Conservation (phyloP, 2,888 invertebrate genomes). For the Unio pictorum region DNA sequence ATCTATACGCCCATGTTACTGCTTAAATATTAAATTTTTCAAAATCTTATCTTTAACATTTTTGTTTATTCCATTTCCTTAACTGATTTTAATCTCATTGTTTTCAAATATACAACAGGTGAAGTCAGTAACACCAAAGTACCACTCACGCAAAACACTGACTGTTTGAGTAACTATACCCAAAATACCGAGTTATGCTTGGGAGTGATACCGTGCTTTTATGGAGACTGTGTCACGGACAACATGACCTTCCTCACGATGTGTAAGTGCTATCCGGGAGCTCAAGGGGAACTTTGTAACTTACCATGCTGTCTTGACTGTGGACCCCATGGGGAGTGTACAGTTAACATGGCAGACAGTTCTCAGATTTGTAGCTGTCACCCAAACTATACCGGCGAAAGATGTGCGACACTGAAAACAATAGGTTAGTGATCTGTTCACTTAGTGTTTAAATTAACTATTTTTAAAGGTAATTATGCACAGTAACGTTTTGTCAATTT, state of each 20-base stretch:
- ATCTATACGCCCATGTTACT: too few species aligned
- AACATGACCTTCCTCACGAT: slow-evolving; percentile 1
- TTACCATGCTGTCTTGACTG: slow-evolving; percentile 22
- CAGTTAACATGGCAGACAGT: neutral
- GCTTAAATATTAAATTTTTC: too few species aligned
- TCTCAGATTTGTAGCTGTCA: too few species aligned
- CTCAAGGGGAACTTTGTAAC: slow-evolving; percentile 10
- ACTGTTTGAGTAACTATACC: neutral
- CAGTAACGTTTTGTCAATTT: neutral
- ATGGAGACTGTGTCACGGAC: slow-evolving; percentile 11
- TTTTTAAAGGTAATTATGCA: neutral
- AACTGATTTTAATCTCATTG: too few species aligned
- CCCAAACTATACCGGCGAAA: slow-evolving; percentile 3
- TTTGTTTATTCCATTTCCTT: too few species aligned
- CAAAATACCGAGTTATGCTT: neutral
- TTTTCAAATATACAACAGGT: too few species aligned
- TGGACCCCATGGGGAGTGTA: slow-evolving; percentile 19
- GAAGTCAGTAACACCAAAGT: too few species aligned
- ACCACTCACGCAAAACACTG: too few species aligned
- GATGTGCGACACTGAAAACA: slow-evolving; percentile 1
- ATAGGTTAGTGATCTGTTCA: neutral
- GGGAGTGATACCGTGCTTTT: slow-evolving; percentile 2
- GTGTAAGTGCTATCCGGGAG: slow-evolving; percentile 14
- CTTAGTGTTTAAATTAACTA: too few species aligned
- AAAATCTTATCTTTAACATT: too few species aligned